A percentile compares a stretch with the other conserved stretches of the same genome.
Conservation (phyloP, 2,888 invertebrate genomes). For the Syritta pipiens region DNA sequence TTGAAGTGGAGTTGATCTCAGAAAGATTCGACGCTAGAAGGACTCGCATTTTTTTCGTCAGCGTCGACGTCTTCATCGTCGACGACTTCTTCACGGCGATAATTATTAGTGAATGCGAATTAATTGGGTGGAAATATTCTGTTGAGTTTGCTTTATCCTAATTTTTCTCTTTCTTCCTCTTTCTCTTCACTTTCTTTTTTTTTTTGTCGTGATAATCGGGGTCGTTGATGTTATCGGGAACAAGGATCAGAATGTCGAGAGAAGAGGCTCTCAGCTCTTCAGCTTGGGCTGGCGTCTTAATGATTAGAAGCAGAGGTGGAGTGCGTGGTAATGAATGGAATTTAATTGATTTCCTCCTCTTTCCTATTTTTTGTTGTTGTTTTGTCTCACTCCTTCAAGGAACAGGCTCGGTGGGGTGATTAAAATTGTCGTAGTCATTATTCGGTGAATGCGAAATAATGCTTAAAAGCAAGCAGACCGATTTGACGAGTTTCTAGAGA, state of each 20-base stretch:
- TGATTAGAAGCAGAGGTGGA: constrained; percentile 9
- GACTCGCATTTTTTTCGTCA: constrained; percentile 1
- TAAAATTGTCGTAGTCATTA: constrained; percentile 28
- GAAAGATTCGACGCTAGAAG: constrained; percentile 46
- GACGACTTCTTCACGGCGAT: not conserved
- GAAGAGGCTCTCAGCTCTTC: not conserved
- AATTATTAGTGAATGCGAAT: constrained; percentile 62
- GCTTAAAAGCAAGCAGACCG: no score
- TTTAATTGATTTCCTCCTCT: constrained; percentile 60
- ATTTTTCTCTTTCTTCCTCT: constrained; percentile 32
- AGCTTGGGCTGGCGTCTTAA: constrained; percentile 17
- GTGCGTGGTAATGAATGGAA: constrained; percentile 54
- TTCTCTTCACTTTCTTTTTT: constrained; percentile 22
- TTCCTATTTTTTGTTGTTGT: not conserved
- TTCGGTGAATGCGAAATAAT: constrained; percentile 4
- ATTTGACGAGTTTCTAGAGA: no score
- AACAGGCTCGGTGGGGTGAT: not conserved
- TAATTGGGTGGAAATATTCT: constrained; percentile 66
- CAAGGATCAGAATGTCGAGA: constrained; percentile 32
- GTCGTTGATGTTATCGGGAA: constrained; percentile 45
- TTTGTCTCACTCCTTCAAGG: not conserved
- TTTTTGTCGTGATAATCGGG: constrained; percentile 47
- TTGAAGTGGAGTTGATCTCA: constrained; percentile 54
- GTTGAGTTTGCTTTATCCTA: constrained; percentile 61
- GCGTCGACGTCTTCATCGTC: not conserved